Percentiles rank a stretch among this genome's conserved stretches.
These are phyloP conservation scores for Oxyura jamaicensis DNA, from an alignment of 2,113 vertebrate genomes.

Conservation along the genomic window DNA sequence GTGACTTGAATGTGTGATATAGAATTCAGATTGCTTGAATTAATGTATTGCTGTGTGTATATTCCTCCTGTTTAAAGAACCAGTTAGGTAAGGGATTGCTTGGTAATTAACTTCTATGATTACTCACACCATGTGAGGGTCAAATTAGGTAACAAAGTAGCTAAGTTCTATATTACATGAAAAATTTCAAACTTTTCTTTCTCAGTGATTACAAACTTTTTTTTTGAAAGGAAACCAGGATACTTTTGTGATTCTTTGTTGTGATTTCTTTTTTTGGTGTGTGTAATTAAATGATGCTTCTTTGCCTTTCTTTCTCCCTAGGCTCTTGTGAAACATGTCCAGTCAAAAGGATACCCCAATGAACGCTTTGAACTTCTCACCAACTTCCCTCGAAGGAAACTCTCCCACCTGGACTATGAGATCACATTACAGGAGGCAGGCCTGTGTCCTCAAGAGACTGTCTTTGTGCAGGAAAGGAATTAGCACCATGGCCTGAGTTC, in stretches of 20 bases:
- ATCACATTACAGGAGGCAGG: slow-evolving; percentile 98
- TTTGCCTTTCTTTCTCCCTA: slow-evolving; percentile 55
- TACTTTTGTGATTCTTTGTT: neutral
- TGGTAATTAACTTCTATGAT: neutral
- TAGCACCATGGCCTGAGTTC: slow-evolving; percentile 78
- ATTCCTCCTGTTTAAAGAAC: neutral
- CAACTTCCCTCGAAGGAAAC: slow-evolving; percentile 97
- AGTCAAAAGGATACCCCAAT: slow-evolving; percentile 96
- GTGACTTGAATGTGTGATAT: neutral
- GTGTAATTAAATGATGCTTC: neutral
- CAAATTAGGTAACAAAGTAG: neutral
- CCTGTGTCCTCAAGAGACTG: slow-evolving; percentile 99
- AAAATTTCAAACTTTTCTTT: neutral
- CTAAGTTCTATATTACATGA: neutral
- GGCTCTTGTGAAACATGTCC: slow-evolving; percentile 95
- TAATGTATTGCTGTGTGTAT: rapidly evolving
- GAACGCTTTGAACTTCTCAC: slow-evolving; percentile 99
- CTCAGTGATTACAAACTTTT: neutral
- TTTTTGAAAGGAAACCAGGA: neutral
- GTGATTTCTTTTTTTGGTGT: neutral
- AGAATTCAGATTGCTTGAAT: neutral
- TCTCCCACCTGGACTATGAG: slow-evolving; percentile 99
- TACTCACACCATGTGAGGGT: neutral
- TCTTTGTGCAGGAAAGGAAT: slow-evolving; percentile 99
- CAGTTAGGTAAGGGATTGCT: neutral